Percentiles rank a stretch among this genome's conserved stretches.
These are phyloP conservation scores for Merops nubicus DNA, from an alignment of 2,113 vertebrate species.

Conservation along the genomic window DNA sequence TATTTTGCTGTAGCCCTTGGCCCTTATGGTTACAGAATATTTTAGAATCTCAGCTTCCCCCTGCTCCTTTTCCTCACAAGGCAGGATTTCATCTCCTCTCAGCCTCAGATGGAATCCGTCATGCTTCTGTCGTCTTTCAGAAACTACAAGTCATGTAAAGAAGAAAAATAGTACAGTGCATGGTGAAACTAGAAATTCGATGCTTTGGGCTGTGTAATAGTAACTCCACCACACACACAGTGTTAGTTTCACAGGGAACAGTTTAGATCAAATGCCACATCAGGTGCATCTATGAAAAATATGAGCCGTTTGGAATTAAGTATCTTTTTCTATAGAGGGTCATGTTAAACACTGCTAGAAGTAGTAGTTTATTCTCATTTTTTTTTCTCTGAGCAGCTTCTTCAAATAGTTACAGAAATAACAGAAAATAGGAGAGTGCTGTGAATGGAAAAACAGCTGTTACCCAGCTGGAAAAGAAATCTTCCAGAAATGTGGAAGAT, in stretches of 20 bases:
- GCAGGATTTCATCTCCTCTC: neutral
- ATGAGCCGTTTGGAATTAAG: neutral
- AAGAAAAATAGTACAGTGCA: neutral
- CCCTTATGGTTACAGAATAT: neutral
- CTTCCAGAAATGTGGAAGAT: neutral
- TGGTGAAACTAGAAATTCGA: neutral
- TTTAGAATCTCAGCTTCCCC: neutral
- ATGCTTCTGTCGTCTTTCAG: neutral
- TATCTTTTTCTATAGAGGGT: neutral
- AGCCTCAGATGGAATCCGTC: neutral
- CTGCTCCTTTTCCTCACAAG: neutral
- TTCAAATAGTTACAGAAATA: neutral
- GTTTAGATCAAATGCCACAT: neutral
- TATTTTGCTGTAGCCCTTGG: neutral
- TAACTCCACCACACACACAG: neutral
- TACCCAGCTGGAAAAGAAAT: neutral
- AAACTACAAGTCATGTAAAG: neutral
- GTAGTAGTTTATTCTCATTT: neutral
- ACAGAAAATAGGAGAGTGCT: neutral
- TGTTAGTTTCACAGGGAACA: neutral
- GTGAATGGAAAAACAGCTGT: neutral
- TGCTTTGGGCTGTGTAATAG: neutral
- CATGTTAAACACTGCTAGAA: neutral
- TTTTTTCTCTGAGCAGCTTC: neutral
- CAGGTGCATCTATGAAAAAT: neutral